phyloP scores from a whole-genome alignment of 2,888 invertebrate genomes.

The Octonoba sinensis region DNA sequence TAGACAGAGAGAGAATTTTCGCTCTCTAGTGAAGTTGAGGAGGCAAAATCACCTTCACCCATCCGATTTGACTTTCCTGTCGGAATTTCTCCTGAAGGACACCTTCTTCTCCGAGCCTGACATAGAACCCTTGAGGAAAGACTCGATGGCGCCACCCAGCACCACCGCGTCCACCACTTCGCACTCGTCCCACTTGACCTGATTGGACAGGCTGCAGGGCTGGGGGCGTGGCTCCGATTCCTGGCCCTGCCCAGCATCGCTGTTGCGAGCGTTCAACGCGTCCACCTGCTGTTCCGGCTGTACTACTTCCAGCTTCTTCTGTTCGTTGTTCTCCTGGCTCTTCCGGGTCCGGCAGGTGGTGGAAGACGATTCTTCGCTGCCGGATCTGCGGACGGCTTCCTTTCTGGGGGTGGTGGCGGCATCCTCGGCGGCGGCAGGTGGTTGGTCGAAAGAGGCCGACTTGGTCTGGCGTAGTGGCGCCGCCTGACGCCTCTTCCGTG shows the following conservation, averaged over 20 bases:
- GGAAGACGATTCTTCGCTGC: constrained; percentile 29
- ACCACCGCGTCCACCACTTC: constrained; percentile 64
- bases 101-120: constrained; percentile 53
- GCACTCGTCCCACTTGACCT: constrained; percentile 66
- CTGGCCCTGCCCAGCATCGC: constrained; percentile 1
- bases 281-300: background rate
- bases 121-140: constrained; percentile 64
- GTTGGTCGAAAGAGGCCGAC: constrained; percentile 54
- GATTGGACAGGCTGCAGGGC: constrained; percentile 29
- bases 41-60: constrained; percentile 12
- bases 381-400: constrained; percentile 43
- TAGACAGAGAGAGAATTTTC: background rate
- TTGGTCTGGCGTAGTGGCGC: constrained; percentile 51
- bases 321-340: constrained; percentile 28
- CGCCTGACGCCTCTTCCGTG: constrained; percentile 21
- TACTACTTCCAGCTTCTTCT: background rate
- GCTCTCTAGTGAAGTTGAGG: too few relatives aligned
- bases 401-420: constrained; percentile 16
- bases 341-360: background rate
- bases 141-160: constrained; percentile 65
- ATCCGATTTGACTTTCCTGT: constrained; percentile 48
- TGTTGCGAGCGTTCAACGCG: background rate
- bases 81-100: constrained; percentile 57
- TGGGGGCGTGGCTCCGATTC: constrained; percentile 4
- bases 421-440: constrained; percentile 19